Conservation (phyloP, 2,888 invertebrate species). For the Ectemnius lituratus region DNA sequence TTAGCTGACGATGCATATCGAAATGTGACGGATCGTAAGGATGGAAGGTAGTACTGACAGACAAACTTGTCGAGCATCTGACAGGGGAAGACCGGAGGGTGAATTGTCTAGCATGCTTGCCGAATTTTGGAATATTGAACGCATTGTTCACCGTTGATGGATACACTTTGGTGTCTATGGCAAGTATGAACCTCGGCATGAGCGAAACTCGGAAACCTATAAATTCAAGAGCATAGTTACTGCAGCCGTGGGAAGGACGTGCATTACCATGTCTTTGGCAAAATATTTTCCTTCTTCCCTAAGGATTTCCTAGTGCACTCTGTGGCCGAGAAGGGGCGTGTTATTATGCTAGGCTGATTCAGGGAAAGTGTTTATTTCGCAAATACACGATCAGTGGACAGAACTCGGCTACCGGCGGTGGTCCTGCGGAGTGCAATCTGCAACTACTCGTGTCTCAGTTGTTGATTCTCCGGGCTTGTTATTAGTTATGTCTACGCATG, state of each 20-base stretch:
- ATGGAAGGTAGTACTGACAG: neutral
- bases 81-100: neutral
- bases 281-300: neutral
- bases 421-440: too few relatives aligned
- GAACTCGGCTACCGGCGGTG: neutral
- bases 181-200: too few relatives aligned
- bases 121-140: too few relatives aligned
- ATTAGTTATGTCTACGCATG: conserved; percentile 8
- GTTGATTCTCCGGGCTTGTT: conserved; percentile 23
- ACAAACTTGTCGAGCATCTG: neutral
- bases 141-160: too few relatives aligned
- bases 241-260: too few relatives aligned
- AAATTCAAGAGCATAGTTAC: too few relatives aligned
- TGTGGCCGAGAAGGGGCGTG: neutral
- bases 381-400: conserved; percentile 45
- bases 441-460: neutral
- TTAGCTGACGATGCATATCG: neutral
- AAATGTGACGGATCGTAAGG: neutral
- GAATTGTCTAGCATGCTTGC: too few relatives aligned
- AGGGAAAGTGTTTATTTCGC: conserved; percentile 60
- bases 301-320: neutral
- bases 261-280: neutral
- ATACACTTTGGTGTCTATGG: too few relatives aligned
- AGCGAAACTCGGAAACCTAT: too few relatives aligned
- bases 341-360: conserved; percentile 49